A percentile compares a stretch with the other conserved stretches of the same genome.
Evolutionary conservation across 2,888 invertebrate species (phyloP).

Genomic region (Leucania comma): DNA sequence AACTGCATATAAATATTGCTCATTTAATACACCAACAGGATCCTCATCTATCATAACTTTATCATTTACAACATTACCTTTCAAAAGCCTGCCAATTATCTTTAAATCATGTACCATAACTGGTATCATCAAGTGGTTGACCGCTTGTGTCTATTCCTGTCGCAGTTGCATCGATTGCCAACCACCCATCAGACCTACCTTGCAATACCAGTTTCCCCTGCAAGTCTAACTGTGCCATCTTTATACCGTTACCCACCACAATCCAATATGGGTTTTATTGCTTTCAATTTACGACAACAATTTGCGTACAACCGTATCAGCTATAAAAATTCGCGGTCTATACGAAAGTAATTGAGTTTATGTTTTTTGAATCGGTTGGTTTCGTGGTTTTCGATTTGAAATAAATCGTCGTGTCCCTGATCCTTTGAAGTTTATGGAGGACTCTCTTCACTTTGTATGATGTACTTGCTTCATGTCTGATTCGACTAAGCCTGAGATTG

Average conservation of each 20-base stretch:
- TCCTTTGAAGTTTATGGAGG: background rate
- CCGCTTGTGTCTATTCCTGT: constrained; percentile 61
- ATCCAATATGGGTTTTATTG: constrained; percentile 62
- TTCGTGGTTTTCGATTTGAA: constrained; percentile 41
- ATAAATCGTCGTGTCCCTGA: constrained; percentile 2
- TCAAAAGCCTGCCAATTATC: constrained; percentile 50
- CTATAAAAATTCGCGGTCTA: constrained; percentile 60
- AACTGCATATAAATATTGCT: constrained; percentile 8
- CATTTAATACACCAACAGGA: constrained; percentile 19
- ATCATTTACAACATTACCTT: constrained; percentile 25
- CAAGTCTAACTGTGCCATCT: constrained; percentile 68
- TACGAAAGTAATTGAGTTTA: constrained; percentile 57
- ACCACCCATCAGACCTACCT: constrained; percentile 60
- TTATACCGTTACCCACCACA: constrained; percentile 61
- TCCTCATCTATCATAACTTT: constrained; percentile 31
- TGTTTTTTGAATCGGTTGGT: constrained; percentile 44
- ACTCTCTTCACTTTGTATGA: background rate
- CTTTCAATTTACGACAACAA: constrained; percentile 56
- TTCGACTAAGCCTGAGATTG: background rate
- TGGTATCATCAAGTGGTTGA: constrained; percentile 60
- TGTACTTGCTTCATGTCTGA: background rate
- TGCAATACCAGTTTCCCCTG: constrained; percentile 67
- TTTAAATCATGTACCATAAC: constrained; percentile 49
- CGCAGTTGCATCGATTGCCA: constrained; percentile 61
- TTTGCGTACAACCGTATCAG: constrained; percentile 55